Conservation (phyloP, 2,888 invertebrate genomes). For the Nasonia oneida region DNA sequence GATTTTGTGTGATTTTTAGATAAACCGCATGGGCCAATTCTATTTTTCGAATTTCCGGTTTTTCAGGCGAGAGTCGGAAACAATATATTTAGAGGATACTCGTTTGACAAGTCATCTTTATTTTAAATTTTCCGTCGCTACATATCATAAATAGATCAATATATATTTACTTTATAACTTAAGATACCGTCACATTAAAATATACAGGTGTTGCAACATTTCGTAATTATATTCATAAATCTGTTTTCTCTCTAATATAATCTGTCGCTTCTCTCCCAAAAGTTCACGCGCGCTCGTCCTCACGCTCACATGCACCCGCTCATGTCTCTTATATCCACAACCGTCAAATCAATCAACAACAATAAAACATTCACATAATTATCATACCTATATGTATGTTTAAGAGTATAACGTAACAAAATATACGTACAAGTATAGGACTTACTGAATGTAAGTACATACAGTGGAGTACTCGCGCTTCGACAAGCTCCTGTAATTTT, state of each 20-base stretch:
- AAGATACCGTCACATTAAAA: conserved; percentile 64
- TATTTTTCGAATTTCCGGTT: background rate
- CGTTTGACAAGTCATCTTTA: conserved; percentile 59
- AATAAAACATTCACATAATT: conserved; percentile 60
- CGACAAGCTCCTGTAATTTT: conserved; percentile 43
- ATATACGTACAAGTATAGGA: conserved; percentile 60
- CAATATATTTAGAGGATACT: background rate
- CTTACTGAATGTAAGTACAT: conserved; percentile 60
- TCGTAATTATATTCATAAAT: conserved; percentile 56
- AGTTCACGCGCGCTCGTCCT: conserved; percentile 17
- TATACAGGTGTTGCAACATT: conserved; percentile 62
- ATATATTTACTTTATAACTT: conserved; percentile 59
- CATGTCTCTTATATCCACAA: conserved; percentile 27
- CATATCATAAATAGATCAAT: conserved; percentile 62
- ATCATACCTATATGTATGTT: conserved; percentile 47
- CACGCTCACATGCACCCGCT: background rate
- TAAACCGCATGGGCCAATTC: background rate
- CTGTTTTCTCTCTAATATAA: conserved; percentile 51
- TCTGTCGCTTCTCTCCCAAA: conserved; percentile 44
- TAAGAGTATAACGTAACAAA: conserved; percentile 64
- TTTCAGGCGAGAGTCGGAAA: background rate
- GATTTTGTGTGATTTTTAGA: background rate
- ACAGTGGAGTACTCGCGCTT: conserved; percentile 49
- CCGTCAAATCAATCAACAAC: conserved; percentile 56
- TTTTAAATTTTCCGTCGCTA: conserved; percentile 61